Base-by-base conservation (phyloP, 2,113 vertebrate species). In the Barnardius zonarius region DNA sequence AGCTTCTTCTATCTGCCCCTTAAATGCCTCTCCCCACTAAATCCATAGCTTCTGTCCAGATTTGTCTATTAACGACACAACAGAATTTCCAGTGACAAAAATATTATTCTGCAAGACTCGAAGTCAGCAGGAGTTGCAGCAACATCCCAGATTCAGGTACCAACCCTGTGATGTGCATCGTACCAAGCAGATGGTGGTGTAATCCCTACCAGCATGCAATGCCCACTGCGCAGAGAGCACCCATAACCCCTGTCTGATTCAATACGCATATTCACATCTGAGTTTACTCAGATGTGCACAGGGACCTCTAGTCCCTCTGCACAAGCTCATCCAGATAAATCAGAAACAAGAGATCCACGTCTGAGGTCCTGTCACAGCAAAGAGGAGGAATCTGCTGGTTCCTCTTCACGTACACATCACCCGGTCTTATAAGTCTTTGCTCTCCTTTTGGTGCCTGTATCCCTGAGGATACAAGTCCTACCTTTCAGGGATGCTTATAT, bases 161-260 rank as follows among this genome's bases (percentile, higher is more conserved):
- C 13, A 15, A 83, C 30, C 46, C 92, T 11, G 54, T 43, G 90
- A 70, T 90, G 88, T 72, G 27, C n/a, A 3, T 19, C 39, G 70
- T 54, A 74, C 49, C 10, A 4, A 85, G 93, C 96, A 98, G 97
- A 94, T 92, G 97, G 96, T 66, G 16, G 61, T 51, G 89, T 96
- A 81, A 86, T 79, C 90, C 91, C 92, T 90, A 44, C 87, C 93
- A 97, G 96, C 92, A 61, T 24, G 93, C 77, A 62, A 89, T 85
- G 73, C 87, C 74, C 64, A 18, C n/a, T 37, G 76, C 19, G 10
- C 87, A 31, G 25, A 54, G 75, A 92, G 89, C 81, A 72, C 69
- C 41, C 24, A 3, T 55, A 88, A 75, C 59, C 84, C 77, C 92
- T 68, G 86, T 52, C 90, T 88, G 75, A 76, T 6, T 75, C 64